Conservation (phyloP, 2,113 vertebrate species). For the Pseudonaja textilis region DNA sequence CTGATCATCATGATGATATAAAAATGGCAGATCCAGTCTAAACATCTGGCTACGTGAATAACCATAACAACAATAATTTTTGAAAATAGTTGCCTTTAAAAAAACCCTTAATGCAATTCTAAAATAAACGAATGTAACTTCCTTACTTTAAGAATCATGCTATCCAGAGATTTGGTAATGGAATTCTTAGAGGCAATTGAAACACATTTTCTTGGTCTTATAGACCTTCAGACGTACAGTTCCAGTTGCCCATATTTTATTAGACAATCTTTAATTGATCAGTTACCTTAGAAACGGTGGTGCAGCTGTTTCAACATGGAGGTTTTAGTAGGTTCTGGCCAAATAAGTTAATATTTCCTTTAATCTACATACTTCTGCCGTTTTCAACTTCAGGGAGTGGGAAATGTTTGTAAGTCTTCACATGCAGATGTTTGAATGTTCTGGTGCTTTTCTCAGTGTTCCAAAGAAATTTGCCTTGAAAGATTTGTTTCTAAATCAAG, state of each 20-base stretch:
- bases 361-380: slow-evolving; percentile 50
- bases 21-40: not conserved
- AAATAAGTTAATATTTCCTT: slow-evolving; percentile 37
- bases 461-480: slow-evolving; percentile 44
- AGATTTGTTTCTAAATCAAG: slow-evolving; percentile 29
- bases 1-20: not conserved
- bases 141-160: slow-evolving; percentile 26
- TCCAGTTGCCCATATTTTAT: slow-evolving; percentile 9
- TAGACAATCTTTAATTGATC: slow-evolving; percentile 42
- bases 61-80: not conserved
- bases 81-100: slow-evolving; percentile 39
- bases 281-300: slow-evolving; percentile 64
- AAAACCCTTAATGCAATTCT: slow-evolving; percentile 20
- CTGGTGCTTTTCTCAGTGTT: slow-evolving; percentile 47
- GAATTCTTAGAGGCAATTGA: not conserved
- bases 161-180: slow-evolving; percentile 12
- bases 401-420: slow-evolving; percentile 45
- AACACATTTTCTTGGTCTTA: not conserved
- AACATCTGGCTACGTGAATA: not conserved
- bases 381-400: slow-evolving; percentile 55
- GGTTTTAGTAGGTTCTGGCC: slow-evolving; percentile 54
- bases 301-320: slow-evolving; percentile 49
- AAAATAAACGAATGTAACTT: not conserved
- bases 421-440: slow-evolving; percentile 37
- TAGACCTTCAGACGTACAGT: not conserved